Evolutionary conservation across 2,113 vertebrate genomes (phyloP).

Genomic region (Ptilonorhynchus violaceus): DNA sequence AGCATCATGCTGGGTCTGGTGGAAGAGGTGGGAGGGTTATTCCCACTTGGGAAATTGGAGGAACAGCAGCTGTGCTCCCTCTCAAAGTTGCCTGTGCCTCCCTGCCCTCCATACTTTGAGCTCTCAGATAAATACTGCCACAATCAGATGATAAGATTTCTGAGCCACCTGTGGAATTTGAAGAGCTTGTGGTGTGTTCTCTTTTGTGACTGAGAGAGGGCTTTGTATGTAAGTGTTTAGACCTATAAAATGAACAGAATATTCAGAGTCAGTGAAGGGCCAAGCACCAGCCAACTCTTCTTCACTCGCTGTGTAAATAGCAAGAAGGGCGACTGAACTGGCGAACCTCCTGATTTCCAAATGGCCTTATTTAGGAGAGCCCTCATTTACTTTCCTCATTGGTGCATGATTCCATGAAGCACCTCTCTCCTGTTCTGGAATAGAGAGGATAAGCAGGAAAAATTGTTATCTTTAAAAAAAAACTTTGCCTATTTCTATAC

Average conservation of each 20-base stretch:
- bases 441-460: background rate
- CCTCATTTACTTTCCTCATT: background rate
- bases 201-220: background rate
- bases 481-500: background rate
- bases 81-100: background rate
- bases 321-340: background rate
- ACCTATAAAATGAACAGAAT: background rate
- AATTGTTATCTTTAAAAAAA: background rate
- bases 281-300: background rate
- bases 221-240: background rate
- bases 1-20: background rate
- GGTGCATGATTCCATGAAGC: background rate
- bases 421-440: background rate
- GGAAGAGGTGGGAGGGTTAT: background rate
- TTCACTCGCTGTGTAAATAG: background rate
- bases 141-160: background rate
- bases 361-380: background rate
- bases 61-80: background rate
- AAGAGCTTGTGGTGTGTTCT: background rate
- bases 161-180: background rate
- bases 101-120: rapidly evolving
- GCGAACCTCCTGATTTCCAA: background rate
- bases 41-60: background rate
- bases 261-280: background rate
- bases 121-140: background rate